Percentiles rank a stretch among this genome's conserved stretches.
These are phyloP conservation scores for Bradysia coprophila DNA, from an alignment of 1,140 invertebrate species.

Conservation along the genomic window DNA sequence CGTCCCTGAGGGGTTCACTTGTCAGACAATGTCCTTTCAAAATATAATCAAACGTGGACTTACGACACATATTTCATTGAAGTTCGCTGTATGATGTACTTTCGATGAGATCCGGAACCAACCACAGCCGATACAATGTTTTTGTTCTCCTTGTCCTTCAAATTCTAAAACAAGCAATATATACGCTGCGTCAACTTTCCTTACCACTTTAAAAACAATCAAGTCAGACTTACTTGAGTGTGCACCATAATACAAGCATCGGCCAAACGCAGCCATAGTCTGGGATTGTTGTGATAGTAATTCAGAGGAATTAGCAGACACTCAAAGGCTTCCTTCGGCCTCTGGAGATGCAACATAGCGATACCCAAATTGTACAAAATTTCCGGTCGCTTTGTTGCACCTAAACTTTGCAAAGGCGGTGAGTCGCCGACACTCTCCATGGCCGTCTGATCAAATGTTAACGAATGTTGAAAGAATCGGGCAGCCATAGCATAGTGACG, in stretches of 20 bases:
- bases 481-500: slow-evolving; percentile 72
- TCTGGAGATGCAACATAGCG: slow-evolving; percentile 59
- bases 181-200: slow-evolving; percentile 3
- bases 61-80: slow-evolving; percentile 29
- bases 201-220: slow-evolving; percentile 4
- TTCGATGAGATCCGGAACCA: slow-evolving; percentile 38
- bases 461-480: slow-evolving; percentile 68
- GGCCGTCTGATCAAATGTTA: slow-evolving; percentile 56
- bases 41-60: neutral
- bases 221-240: slow-evolving; percentile 31
- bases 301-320: slow-evolving; percentile 77
- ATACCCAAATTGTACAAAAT: slow-evolving; percentile 86
- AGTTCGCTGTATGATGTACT: slow-evolving; percentile 39
- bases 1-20: slow-evolving; percentile 16
- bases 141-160: slow-evolving; percentile 29
- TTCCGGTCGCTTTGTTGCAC: slow-evolving; percentile 46
- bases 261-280: slow-evolving; percentile 80
- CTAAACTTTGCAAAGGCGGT: slow-evolving; percentile 12
- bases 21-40: neutral
- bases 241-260: slow-evolving; percentile 73
- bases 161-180: slow-evolving; percentile 36
- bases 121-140: slow-evolving; percentile 41
- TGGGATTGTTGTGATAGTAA: slow-evolving; percentile 69
- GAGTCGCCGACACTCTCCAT: slow-evolving; percentile 23
- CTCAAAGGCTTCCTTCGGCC: slow-evolving; percentile 71